A percentile compares a stretch with the other conserved stretches of the same genome.
phyloP scores from a whole-genome alignment of 2,888 invertebrate genomes.

The Caenorhabditis sp. region DNA sequence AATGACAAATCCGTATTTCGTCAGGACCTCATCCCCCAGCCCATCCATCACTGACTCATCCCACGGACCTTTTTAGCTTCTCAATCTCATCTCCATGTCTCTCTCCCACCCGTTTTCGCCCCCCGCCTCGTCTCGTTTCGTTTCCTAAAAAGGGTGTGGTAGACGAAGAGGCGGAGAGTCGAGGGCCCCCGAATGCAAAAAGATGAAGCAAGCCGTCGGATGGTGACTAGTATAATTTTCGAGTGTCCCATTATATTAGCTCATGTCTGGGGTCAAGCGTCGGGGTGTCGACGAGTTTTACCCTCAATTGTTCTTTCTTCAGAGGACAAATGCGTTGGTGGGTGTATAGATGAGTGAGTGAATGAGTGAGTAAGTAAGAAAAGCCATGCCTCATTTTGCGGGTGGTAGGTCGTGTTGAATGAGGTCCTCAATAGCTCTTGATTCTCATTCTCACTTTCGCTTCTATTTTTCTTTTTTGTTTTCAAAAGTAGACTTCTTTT shows the following conservation, averaged over 20 bases:
- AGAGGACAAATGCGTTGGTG: conserved; percentile 9
- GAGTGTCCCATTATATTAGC: conserved; percentile 21
- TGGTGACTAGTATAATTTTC: conserved; percentile 35
- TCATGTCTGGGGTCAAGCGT: conserved; percentile 1
- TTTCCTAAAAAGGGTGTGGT: conserved; percentile 20
- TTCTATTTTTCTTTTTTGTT: neutral
- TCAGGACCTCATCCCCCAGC: neutral
- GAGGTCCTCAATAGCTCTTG: conserved; percentile 7
- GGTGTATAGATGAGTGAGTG: neutral
- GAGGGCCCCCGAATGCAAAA: conserved; percentile 10
- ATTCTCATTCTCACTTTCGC: neutral
- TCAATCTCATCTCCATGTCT: conserved; percentile 28
- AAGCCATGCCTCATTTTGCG: conserved; percentile 15
- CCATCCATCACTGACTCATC: conserved; percentile 58
- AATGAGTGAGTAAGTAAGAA: neutral
- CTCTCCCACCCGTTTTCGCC: conserved; percentile 46
- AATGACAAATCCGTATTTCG: neutral
- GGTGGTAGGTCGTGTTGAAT: neutral
- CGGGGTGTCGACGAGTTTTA: conserved; percentile 15
- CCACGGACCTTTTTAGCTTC: conserved; percentile 48
- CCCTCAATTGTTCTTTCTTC: conserved; percentile 7
- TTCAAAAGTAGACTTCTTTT: too few relatives aligned
- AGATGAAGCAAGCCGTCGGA: conserved; percentile 27
- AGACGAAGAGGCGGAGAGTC: conserved; percentile 10
- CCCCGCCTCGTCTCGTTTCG: conserved; percentile 10